Evolutionary conservation across 2,797 vertebrate genomes (phyloP), one percentile per base, ranked within the genome.

Genomic region (Neoniphon sammara): DNA sequence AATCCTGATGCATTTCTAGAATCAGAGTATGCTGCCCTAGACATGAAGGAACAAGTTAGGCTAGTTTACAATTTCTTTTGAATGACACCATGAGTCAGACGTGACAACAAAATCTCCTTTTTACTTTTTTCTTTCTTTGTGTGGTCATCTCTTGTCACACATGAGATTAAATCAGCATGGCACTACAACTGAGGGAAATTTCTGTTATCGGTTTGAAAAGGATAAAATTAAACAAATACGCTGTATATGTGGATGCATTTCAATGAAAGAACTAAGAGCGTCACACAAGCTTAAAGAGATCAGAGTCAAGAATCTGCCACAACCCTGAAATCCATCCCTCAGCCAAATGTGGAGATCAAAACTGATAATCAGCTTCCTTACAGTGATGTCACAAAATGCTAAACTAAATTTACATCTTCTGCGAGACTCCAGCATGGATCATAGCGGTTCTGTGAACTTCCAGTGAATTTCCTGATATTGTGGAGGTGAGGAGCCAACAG

Each of bases 201-300:
- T 58, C 62, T 42, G 86, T 83, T 83, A 82, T 80, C 70, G 75
- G 46, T 67, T 21, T 66, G 17, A 85, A 73, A 64, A 70, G 49
- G 61, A 78, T 75, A 30, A 79, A 61, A 85, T 71, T 15, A 58
- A 64, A n/a, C 6, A 25, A 53, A 36, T 75, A 27, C 63, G 31
- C 12, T 23, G 17, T 66, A 80, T 71, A 27, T 23, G 44, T 2
- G 1, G 34, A 60, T 36, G 78, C 67, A 68, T 82, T 77, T 66
- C 53, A 73, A 7, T 57, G 49, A 59, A 21, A 70, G 3, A 76
- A 31, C 21, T 27, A 23, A 58, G 30, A 67, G 5, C 1, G 49
- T 71, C 66, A 27, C 47, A 65, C 20, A 70, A 72, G 60, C 11
- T 70, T 14, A 30, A 58, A 25, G 20, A 66, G 34, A 77, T 78